Base-by-base conservation (phyloP, 2,888 invertebrate species). In the Isotomurus palustris region DNA sequence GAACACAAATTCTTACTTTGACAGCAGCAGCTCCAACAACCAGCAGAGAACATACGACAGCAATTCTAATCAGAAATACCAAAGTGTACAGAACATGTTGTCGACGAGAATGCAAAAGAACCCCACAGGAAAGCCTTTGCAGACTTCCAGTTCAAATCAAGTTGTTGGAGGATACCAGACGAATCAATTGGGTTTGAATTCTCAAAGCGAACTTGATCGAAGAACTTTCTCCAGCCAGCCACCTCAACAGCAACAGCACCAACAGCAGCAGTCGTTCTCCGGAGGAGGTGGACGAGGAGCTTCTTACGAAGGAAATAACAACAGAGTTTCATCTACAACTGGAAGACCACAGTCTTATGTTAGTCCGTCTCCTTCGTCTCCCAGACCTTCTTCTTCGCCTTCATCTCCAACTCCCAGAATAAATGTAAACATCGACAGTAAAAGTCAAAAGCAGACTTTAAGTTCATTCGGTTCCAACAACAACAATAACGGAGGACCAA, bases 241-340 rank as follows among this genome's bases (percentile, higher is more conserved):
- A 54, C 28, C 55, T 55, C 6, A 35, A 55, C n/a, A 53, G 55
- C n/a, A 57, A 58, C 35, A 55, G 28, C 27, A 58, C n/a, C 58
- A 58, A 24, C 50, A 49, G 17, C 10, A 14, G 17, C 17, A 36
- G 1, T 55, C 54, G 52, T 24, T 27, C 14, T 22, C 47, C 19
- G 40, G 48, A 40, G 56, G 53, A 19, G 32, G 52, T 17, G 51
- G 56, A n/a, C 45, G 44, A 27, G 24, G 32, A 2, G 25, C 36
- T 3, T 22, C 40, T 8, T 17, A 17, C 24, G 48, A 47, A 17
- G 48, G 40, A 22, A 43, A 43, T 14, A 4, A 6, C 5, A 43
- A 43, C 22, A 12, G 22, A 22, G 17, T 19, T 8, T 43, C 43
- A 24, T 43, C 43, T 21, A 43, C 43, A 43, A 43, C 10, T 5